These are phyloP conservation scores for Anas platyrhynchos DNA, from an alignment of 2,113 vertebrate genomes.

Conservation along the genomic window DNA sequence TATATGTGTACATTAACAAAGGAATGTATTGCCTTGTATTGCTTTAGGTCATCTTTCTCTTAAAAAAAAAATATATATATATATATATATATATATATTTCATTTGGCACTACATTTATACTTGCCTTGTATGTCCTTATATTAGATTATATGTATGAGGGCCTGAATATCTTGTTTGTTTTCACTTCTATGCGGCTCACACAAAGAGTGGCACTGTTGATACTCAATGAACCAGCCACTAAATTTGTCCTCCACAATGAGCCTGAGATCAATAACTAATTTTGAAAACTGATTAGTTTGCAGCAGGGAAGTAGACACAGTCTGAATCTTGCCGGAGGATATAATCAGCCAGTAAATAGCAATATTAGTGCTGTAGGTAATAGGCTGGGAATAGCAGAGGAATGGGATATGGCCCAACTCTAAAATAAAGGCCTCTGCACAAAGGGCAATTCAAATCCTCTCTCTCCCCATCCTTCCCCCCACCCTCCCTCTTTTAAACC, in stretches of 20 bases:
- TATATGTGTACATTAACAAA: not conserved
- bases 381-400: conserved; percentile 68
- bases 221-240: conserved; percentile 84
- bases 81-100: not conserved
- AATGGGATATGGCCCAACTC: conserved; percentile 44
- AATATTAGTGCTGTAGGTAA: conserved; percentile 79
- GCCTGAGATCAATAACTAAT: conserved; percentile 98
- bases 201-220: conserved; percentile 68
- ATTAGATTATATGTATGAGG: conserved; percentile 36
- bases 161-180: conserved; percentile 67
- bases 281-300: conserved; percentile 99
- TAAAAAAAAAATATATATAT: not conserved
- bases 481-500: not conserved
- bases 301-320: conserved; percentile 86
- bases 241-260: conserved; percentile 81
- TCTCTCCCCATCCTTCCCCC: not conserved
- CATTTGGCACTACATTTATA: conserved; percentile 7
- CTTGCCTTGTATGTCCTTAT: conserved; percentile 29
- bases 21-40: not conserved
- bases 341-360: conserved; percentile 93
- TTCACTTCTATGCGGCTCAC: conserved; percentile 37
- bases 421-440: conserved; percentile 48
- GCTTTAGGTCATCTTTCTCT: not conserved
- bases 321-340: conserved; percentile 91
- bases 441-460: conserved; percentile 26